Percentiles rank a stretch among this genome's conserved stretches.
Conservation (phyloP, 2,797 vertebrate species). For the Coranthus polyacanthus region DNA sequence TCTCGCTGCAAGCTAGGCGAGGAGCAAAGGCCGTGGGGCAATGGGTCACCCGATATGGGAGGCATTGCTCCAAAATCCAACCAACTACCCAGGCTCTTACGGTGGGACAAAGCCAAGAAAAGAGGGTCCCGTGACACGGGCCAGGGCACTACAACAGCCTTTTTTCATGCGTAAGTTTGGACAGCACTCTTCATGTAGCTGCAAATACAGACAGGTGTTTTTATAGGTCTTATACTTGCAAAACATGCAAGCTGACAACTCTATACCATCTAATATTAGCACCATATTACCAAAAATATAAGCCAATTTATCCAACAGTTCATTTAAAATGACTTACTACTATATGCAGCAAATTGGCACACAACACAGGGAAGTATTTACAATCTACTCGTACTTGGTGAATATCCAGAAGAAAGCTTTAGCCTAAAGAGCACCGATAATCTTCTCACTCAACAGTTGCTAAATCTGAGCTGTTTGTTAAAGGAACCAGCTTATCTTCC, state of each 20-base stretch:
- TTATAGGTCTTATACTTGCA: neutral
- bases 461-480: slow-evolving; percentile 79
- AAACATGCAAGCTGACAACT: slow-evolving; percentile 9
- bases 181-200: slow-evolving; percentile 26
- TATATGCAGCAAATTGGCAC: slow-evolving; percentile 33
- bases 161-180: slow-evolving; percentile 35
- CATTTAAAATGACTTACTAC: slow-evolving; percentile 25
- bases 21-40: slow-evolving; percentile 79
- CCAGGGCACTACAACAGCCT: slow-evolving; percentile 35
- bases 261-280: neutral
- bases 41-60: slow-evolving; percentile 84
- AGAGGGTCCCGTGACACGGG: slow-evolving; percentile 67
- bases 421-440: slow-evolving; percentile 76
- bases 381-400: slow-evolving; percentile 72
- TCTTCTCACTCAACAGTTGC: slow-evolving; percentile 74
- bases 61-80: slow-evolving; percentile 80
- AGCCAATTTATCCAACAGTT: neutral
- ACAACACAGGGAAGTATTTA: slow-evolving; percentile 63
- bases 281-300: no score
- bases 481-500: slow-evolving; percentile 73
- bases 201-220: slow-evolving; percentile 17
- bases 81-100: slow-evolving; percentile 63
- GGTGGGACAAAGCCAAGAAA: slow-evolving; percentile 75
- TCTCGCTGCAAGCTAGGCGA: slow-evolving; percentile 70
- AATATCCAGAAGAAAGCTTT: slow-evolving; percentile 80